Percentiles rank a stretch among this genome's conserved stretches.
These are phyloP conservation scores for Elachura formosa DNA, from an alignment of 2,113 vertebrate species.

Conservation along the genomic window DNA sequence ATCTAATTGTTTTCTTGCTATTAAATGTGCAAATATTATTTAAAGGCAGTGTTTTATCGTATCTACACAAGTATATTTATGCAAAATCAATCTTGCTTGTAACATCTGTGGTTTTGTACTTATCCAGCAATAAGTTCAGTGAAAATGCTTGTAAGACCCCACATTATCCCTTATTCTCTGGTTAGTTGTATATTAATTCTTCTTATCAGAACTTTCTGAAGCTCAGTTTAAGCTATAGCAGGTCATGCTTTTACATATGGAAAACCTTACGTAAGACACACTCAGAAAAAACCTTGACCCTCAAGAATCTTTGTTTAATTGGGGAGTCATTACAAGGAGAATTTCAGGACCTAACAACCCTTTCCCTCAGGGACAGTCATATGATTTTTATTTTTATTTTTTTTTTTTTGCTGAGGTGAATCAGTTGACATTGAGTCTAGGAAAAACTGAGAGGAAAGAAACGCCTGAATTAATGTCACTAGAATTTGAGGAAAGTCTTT, in stretches of 20 bases:
- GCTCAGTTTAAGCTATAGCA: not conserved
- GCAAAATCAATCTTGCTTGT: not conserved
- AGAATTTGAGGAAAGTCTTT: not conserved
- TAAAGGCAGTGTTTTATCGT: not conserved
- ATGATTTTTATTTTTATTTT: no score
- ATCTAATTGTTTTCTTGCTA: not conserved
- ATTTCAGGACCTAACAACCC: not conserved
- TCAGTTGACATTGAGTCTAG: not conserved
- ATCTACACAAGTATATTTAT: not conserved
- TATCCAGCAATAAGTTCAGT: not conserved
- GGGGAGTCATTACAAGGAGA: not conserved
- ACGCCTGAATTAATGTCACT: not conserved
- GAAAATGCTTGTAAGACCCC: not conserved
- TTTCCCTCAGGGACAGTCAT: not conserved
- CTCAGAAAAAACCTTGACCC: not conserved
- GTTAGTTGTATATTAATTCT: not conserved
- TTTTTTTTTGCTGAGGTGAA: not conserved
- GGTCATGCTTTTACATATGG: not conserved
- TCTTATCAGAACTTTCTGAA: not conserved
- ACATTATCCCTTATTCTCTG: not conserved
- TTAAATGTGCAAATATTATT: not conserved
- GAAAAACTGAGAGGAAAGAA: not conserved
- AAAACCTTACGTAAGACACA: not conserved
- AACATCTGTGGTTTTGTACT: not conserved
- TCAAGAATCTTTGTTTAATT: not conserved